These are phyloP conservation scores for Hypocryptadius cinnamomeus DNA, from an alignment of 2,113 vertebrate species.

Conservation along the genomic window DNA sequence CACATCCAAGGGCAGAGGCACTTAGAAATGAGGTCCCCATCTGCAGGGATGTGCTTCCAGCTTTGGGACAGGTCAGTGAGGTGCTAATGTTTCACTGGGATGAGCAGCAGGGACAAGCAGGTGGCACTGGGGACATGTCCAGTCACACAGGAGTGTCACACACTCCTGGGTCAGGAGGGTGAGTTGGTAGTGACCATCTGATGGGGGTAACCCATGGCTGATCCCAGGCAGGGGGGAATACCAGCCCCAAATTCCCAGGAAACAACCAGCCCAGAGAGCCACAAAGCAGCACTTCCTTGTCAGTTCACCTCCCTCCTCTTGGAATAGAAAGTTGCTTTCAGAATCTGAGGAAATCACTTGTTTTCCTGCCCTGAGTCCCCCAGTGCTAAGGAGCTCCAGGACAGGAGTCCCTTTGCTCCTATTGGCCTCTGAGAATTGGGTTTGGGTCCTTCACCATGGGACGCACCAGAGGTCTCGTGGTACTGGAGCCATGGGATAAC, in stretches of 20 bases:
- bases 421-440: rapidly evolving
- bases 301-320: not conserved
- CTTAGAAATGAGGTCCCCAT: not conserved
- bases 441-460: not conserved
- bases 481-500: rapidly evolving
- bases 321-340: not conserved
- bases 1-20: not conserved
- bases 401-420: not conserved
- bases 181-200: rapidly evolving
- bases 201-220: not conserved
- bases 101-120: not conserved
- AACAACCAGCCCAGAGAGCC: not conserved
- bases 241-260: not conserved
- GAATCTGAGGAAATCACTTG: not conserved
- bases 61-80: not conserved
- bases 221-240: not conserved
- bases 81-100: not conserved
- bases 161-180: not conserved
- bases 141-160: not conserved
- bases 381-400: not conserved
- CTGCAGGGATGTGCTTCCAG: not conserved
- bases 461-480: rapidly evolving
- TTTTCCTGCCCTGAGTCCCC: not conserved
- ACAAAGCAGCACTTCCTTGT: not conserved
- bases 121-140: not conserved